Base-by-base conservation (phyloP, 2,797 vertebrate genomes). In the Ptychobarbus kaznakovi region DNA sequence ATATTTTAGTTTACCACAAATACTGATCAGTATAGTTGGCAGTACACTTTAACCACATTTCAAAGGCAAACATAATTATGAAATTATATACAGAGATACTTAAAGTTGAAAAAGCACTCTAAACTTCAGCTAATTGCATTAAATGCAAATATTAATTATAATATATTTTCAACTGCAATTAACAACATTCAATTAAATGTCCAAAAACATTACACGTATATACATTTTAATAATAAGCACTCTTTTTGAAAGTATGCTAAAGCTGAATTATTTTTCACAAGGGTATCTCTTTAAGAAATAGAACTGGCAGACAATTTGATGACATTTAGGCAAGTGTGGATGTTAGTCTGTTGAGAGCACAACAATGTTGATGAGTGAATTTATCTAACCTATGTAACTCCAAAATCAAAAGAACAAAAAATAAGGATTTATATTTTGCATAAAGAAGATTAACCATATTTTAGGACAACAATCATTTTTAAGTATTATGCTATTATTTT, bases 401-500 rank as follows among this genome's bases (percentile, higher is more conserved):
- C 8, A 16, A 25, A 76, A 53, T 77, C 20, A 58, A 77, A 22
- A 35, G 49, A 56, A 22, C 49, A 38, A 75, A 75, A 75, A 20
- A 53, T 1, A 53, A 53, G 5, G 49, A 28, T 44, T 63, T 44
- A 44, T 12, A 20, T 79, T 63, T 63, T 44, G 38, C 76, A 63
- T 44, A 44, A 63, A 63, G 38, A 28, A 42, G 63, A 79, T 63
- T 1, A 63, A 40, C 35, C 51, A 25, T 58, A 61, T 77, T 77
- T 61, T 16, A 79, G 42, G 40, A 80, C 4, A 10, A 35, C 78
- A 32, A 22, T 80, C 28, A 32, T 80, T 51, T 68, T 65, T 35
- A n/a, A 46, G 44, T 6, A 68, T 68, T 10, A 68, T 10, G 42
- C 25, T 28, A 80, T 80, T 66, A 68, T 80, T 51, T 66, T 80